Conservation (phyloP, 2,797 vertebrate genomes). For the Hemitrygon akajei region DNA sequence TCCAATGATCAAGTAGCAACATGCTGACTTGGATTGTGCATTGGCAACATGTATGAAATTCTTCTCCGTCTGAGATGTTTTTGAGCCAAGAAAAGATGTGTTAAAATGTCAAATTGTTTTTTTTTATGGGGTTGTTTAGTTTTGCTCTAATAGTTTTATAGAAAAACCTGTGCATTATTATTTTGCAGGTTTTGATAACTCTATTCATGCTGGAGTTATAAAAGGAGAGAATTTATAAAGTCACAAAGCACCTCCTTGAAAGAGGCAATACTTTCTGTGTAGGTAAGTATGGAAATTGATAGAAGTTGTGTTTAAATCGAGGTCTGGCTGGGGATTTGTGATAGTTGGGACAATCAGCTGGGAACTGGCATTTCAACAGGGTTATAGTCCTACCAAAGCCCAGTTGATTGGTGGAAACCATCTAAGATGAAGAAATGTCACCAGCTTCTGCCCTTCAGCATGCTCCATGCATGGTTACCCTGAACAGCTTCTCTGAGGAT, state of each 20-base stretch:
- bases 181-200: slow-evolving; percentile 22
- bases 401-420: not conserved
- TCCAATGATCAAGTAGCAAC: not conserved
- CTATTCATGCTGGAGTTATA: not conserved
- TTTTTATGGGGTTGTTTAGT: not conserved
- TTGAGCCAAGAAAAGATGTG: not conserved
- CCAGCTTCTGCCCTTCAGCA: not conserved
- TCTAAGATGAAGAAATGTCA: not conserved
- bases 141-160: not conserved
- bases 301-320: not conserved
- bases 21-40: too few relatives aligned
- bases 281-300: not conserved
- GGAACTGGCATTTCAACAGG: not conserved
- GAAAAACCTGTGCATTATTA: not conserved
- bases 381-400: not conserved
- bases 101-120: not conserved
- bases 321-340: not conserved
- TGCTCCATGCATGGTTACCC: not conserved
- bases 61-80: not conserved
- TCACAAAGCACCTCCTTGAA: not conserved
- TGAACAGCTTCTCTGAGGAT: too few relatives aligned
- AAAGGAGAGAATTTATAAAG: not conserved
- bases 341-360: not conserved
- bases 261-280: not conserved
- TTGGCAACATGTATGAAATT: not conserved